These are phyloP conservation scores for Edolisoma coerulescens DNA, from an alignment of 2,113 vertebrate genomes.

Conservation along the genomic window DNA sequence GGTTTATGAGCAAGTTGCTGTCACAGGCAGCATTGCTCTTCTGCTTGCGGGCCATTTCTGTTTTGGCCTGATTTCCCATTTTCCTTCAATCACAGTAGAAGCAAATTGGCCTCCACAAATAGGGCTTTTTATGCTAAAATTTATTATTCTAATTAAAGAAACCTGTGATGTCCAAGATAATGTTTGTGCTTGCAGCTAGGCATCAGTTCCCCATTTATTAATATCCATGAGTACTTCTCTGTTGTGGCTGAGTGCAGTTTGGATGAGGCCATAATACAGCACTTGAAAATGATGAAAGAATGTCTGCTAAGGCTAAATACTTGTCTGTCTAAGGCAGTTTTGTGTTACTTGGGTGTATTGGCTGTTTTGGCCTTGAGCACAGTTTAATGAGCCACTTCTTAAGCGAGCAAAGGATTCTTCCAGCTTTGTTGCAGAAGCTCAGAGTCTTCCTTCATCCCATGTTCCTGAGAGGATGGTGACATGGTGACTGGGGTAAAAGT, in stretches of 20 bases:
- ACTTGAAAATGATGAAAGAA: not conserved
- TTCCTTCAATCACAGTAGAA: not conserved
- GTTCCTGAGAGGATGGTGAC: rapidly evolving
- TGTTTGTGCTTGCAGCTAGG: not conserved
- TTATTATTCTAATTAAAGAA: not conserved
- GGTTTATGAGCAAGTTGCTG: not conserved
- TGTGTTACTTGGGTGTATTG: not conserved
- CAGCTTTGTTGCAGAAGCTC: not conserved
- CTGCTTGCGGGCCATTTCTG: not conserved
- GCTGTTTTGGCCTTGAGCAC: not conserved
- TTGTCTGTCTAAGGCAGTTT: not conserved
- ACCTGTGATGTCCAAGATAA: not conserved
- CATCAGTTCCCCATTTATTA: not conserved
- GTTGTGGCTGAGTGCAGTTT: not conserved
- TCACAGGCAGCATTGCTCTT: not conserved
- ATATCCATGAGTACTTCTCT: not conserved
- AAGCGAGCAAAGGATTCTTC: not conserved
- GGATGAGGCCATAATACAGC: not conserved
- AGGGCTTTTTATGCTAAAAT: not conserved
- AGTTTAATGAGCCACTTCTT: not conserved
- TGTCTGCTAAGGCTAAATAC: not conserved
- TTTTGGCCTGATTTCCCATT: not conserved
- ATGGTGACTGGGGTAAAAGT: not conserved
- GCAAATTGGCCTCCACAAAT: not conserved
- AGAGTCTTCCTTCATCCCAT: rapidly evolving